These are phyloP conservation scores for Sebastolobus altivelis DNA, from an alignment of 2,797 vertebrate genomes.

Conservation along the genomic window DNA sequence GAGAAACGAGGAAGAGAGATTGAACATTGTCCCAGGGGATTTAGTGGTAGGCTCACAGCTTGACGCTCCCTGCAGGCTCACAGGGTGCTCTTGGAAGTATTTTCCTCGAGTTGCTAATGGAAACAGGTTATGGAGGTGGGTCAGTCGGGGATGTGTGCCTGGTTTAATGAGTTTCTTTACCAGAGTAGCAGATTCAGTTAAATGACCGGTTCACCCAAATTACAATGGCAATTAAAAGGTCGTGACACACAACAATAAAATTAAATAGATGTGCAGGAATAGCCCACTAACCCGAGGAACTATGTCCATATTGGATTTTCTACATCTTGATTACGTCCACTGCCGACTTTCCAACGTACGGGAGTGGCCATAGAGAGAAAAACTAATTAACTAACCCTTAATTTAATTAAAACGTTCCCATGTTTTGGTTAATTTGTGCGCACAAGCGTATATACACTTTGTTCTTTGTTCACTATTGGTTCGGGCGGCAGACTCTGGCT, in stretches of 20 bases:
- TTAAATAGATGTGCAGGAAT: not conserved
- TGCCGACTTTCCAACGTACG: not conserved
- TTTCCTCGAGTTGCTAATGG: slow-evolving; percentile 51
- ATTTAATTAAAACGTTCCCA: not conserved
- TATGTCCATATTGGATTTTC: not conserved
- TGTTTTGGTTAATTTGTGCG: too few relatives aligned
- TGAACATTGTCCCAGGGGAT: slow-evolving; percentile 46
- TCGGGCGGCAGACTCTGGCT: too few relatives aligned
- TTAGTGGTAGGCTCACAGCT: slow-evolving; percentile 11
- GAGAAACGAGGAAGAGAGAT: slow-evolving; percentile 39
- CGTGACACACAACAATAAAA: not conserved
- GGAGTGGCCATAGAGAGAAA: not conserved
- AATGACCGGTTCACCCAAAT: not conserved
- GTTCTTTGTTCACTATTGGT: too few relatives aligned
- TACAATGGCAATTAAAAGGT: not conserved
- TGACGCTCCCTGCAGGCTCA: slow-evolving; percentile 25
- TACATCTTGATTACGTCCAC: too few relatives aligned
- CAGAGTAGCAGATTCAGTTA: not conserved
- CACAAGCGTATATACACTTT: too few relatives aligned
- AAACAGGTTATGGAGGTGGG: slow-evolving; percentile 40
- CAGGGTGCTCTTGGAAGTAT: slow-evolving; percentile 15
- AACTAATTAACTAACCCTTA: not conserved
- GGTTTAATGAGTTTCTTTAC: slow-evolving; percentile 21
- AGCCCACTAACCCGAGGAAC: not conserved
- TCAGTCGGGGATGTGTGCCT: not conserved